Conservation (phyloP, 1,140 invertebrate genomes). For the Rhyzopertha dominica region DNA sequence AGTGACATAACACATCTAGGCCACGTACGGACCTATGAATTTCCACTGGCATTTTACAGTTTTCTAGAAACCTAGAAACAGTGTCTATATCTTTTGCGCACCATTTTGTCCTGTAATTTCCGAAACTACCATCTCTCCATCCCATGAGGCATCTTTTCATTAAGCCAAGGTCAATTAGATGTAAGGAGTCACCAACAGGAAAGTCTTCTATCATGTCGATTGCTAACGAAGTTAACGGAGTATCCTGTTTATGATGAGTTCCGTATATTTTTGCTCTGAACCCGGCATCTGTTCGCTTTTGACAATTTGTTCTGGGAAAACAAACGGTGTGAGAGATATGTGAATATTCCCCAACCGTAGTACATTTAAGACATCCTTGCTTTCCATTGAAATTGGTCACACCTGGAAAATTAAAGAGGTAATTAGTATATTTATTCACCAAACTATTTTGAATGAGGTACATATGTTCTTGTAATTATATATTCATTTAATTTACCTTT, state of each 20-base stretch:
- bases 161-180: constrained; percentile 31
- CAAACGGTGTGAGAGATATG: constrained; percentile 24
- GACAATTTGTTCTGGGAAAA: constrained; percentile 23
- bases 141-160: constrained; percentile 27
- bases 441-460: background rate
- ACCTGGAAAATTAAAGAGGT: constrained; percentile 22
- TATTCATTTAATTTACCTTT: constrained; percentile 26
- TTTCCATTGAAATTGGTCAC: constrained; percentile 25
- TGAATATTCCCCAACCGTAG: constrained; percentile 27
- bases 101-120: constrained; percentile 17
- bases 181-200: constrained; percentile 26
- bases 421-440: constrained; percentile 4
- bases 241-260: constrained; percentile 26
- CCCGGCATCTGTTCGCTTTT: constrained; percentile 23
- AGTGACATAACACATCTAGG: constrained; percentile 21
- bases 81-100: constrained; percentile 9
- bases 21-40: constrained; percentile 26
- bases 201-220: constrained; percentile 32
- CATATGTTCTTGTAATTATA: constrained; percentile 6
- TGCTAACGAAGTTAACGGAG: constrained; percentile 17
- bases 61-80: constrained; percentile 12
- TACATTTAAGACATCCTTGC: constrained; percentile 27
- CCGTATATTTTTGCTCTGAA: constrained; percentile 26
- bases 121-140: constrained; percentile 25
- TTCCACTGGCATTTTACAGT: constrained; percentile 25